Evolutionary conservation across 30 jellyfish, hydroid and myxozoan genomes (phyloP).

Genomic region (Turritopsis dohrnii): DNA sequence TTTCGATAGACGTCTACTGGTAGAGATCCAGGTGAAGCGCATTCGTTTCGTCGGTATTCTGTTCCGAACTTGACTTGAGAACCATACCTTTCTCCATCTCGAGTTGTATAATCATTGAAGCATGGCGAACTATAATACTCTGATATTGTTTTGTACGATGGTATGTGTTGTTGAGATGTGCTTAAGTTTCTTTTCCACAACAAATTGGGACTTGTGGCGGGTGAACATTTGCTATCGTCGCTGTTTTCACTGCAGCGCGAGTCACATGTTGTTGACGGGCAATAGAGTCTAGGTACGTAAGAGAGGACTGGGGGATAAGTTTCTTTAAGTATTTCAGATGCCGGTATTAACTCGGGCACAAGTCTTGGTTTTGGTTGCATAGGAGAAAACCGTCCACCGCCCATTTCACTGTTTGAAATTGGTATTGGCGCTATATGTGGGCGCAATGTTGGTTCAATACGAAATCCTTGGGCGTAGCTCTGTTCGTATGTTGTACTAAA

Average conservation of each 20-base stretch:
- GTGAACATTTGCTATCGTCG: conserved; percentile 23
- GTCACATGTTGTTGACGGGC: neutral
- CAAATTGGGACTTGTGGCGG: conserved; percentile 16
- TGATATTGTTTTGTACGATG: neutral
- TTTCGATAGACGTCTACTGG: neutral
- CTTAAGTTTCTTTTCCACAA: neutral
- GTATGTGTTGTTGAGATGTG: neutral
- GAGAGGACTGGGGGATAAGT: neutral
- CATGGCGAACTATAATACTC: neutral
- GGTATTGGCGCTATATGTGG: conserved; percentile 91
- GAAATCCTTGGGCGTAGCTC: conserved; percentile 42
- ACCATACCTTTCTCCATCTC: neutral
- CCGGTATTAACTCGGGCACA: neutral
- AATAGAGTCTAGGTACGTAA: neutral
- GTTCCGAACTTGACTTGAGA: neutral
- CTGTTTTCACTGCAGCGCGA: conserved; percentile 9
- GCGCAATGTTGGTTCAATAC: conserved; percentile 81
- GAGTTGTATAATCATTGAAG: neutral
- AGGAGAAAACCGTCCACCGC: neutral
- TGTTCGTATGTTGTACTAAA: conserved; percentile 9
- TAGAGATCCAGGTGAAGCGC: neutral
- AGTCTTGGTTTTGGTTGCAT: too few species aligned
- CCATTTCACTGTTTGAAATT: conserved; percentile 26
- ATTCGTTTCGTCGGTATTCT: neutral
- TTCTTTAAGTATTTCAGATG: conserved; percentile 11